Conservation (phyloP, 1,140 invertebrate genomes). For the Planococcus citri region DNA sequence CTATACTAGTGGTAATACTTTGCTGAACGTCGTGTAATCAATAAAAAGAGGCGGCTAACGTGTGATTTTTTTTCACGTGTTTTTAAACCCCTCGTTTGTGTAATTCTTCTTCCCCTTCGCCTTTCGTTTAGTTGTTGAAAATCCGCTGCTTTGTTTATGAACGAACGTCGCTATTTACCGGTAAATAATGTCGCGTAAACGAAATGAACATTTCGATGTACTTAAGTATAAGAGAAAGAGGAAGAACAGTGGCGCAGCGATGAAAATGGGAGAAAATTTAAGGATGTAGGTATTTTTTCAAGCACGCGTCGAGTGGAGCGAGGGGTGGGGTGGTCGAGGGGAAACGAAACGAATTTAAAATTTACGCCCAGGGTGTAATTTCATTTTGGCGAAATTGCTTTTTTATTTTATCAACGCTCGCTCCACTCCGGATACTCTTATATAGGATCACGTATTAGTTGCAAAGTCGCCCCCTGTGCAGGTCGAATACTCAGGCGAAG, state of each 20-base stretch:
- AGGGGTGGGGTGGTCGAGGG: not conserved
- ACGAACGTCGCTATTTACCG: constrained; percentile 1
- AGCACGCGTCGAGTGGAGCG: not conserved
- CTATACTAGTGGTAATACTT: no score
- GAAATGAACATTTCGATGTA: not conserved
- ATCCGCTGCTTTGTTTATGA: not conserved
- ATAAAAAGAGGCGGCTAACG: no score
- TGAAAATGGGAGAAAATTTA: not conserved
- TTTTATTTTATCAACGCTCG: not conserved
- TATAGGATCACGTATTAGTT: not conserved
- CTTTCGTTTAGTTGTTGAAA: not conserved
- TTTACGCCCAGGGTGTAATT: not conserved
- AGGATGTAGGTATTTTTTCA: not conserved
- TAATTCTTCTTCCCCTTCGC: no score
- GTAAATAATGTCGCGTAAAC: constrained; percentile 3
- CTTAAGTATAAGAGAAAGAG: not conserved
- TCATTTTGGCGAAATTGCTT: not conserved
- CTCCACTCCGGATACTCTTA: not conserved
- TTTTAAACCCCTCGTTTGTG: no score
- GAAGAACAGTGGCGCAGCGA: no score
- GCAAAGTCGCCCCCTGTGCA: no score
- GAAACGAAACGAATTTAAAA: not conserved
- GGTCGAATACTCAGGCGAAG: no score
- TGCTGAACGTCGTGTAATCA: no score
- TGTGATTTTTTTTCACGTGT: no score